Evolutionary conservation across 2,113 vertebrate species (phyloP), one percentile per base, ranked within the genome.

Genomic region (Cebidichthys violaceus): DNA sequence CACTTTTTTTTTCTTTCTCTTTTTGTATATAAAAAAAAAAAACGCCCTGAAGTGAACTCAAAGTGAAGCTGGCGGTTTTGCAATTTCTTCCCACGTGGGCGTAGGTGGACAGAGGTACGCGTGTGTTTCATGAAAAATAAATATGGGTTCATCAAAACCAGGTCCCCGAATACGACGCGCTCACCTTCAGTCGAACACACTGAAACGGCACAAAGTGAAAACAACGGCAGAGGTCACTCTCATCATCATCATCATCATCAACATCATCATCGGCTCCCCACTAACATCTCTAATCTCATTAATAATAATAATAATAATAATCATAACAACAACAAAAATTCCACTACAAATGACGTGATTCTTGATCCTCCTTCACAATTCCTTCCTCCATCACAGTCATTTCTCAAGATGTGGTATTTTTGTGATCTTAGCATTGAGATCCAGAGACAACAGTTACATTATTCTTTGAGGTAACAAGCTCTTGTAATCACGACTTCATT

Each of bases 11-110:
- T 70, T 9, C 24, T 2, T 43, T 65, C 1, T 18, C 7, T 70
- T 92, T 92, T 81, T 45, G 17, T 89, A 90, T 77, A 82, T 90
- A 91, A 24, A 57, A 57, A 57, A 50, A 1, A 2, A 18, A 45
- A 65, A 80, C 45, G 33, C 59, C 79, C 77, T 85, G 55, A 76
- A 67, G 59, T 18, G n/a, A 82, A 86, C 77, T 76, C 55, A 83
- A 85, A 88, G 81, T 81, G 80, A 89, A 89, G 77, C 55, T 62
- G 82, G 47, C 27, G 22, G 71, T 70, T 77, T 88, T 81, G 70
- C 70, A 39, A 24, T 70, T 57, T 75, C 39, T 10, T 24, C 27
- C 72, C 72, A 39, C 20, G 50, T 78, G 71, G 74, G 61, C 13
- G 27, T n/a, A 70, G 64, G 59, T 50, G 0, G 62, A 86, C 62